Conservation (phyloP, 2,113 vertebrate species). For the Clarias batrachus region DNA sequence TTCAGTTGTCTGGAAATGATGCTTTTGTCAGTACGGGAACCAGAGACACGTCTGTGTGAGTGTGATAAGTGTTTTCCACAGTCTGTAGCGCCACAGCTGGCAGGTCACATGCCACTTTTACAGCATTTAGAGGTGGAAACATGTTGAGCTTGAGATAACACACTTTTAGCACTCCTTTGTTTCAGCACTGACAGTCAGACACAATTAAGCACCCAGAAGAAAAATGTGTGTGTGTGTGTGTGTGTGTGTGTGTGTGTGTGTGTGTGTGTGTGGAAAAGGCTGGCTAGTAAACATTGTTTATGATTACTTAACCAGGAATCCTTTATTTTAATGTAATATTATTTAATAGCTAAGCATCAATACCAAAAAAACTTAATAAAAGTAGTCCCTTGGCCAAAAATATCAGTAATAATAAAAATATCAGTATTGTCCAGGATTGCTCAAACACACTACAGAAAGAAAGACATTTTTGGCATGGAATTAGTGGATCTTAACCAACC, state of each 20-base stretch:
- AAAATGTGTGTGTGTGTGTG: constrained; percentile 40
- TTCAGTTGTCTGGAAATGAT: not conserved
- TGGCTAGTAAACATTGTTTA: not conserved
- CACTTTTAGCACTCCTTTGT: constrained; percentile 58
- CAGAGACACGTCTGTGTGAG: not conserved
- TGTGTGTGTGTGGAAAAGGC: not conserved
- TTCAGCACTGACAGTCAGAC: constrained; percentile 55
- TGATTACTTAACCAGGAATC: not conserved
- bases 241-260: not conserved
- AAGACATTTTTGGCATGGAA: not conserved
- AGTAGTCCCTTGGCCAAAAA: not conserved
- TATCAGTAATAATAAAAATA: not conserved
- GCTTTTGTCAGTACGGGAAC: not conserved
- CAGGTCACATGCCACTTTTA: not conserved
- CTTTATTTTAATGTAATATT: not conserved
- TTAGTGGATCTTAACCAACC: not conserved
- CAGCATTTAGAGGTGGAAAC: constrained; percentile 54
- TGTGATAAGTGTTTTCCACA: not conserved
- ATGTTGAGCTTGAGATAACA: constrained; percentile 64
- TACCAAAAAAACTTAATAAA: not conserved
- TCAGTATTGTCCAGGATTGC: not conserved
- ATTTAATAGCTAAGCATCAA: not conserved
- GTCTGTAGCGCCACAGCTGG: not conserved
- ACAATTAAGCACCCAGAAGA: constrained; percentile 58
- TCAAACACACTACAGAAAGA: not conserved